Conservation (phyloP, 2,888 invertebrate species). For the Plusia festucae region DNA sequence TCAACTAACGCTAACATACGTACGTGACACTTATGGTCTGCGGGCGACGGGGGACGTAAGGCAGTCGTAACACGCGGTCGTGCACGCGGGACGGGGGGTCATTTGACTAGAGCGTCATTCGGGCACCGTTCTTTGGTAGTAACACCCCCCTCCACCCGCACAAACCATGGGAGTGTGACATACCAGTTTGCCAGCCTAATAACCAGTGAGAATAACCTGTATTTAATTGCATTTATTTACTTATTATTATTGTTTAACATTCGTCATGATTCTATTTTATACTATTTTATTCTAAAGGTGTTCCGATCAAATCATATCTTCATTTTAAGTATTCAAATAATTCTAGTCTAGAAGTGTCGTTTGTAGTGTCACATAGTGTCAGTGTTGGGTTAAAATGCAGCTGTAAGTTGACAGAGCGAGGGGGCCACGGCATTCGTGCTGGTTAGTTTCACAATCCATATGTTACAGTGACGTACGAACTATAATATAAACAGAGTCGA, state of each 20-base stretch:
- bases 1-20: too few species aligned
- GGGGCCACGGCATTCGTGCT: constrained; percentile 73
- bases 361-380: constrained; percentile 28
- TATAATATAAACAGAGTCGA: background rate
- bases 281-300: background rate
- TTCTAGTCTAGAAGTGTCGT: constrained; percentile 3
- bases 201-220: background rate
- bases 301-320: background rate
- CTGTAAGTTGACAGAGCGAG: constrained; percentile 74
- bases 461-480: constrained; percentile 54
- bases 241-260: background rate
- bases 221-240: constrained; percentile 7
- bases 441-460: constrained; percentile 55
- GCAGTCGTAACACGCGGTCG: too few species aligned
- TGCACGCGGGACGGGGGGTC: too few species aligned
- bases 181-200: background rate
- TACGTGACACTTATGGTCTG: too few species aligned
- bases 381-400: constrained; percentile 62
- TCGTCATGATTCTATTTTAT: background rate
- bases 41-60: too few species aligned
- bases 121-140: too few species aligned
- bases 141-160: too few species aligned
- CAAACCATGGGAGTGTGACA: too few species aligned
- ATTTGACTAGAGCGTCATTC: too few species aligned
- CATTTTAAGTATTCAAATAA: background rate